Conservation (phyloP, 1,140 invertebrate species). For the Colletes latitarsis region DNA sequence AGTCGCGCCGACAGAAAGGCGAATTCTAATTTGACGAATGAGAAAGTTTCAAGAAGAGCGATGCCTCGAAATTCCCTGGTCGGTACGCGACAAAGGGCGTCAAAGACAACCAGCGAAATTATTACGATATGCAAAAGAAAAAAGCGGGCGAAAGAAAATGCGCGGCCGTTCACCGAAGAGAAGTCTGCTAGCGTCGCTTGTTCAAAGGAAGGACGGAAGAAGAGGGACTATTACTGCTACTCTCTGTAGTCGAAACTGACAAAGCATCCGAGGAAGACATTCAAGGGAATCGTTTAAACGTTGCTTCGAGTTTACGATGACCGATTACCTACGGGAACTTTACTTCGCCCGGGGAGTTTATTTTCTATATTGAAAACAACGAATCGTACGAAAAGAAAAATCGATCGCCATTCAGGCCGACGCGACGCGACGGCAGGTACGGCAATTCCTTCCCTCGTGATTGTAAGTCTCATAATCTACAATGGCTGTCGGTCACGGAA, state of each 20-base stretch:
- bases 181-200: slow-evolving; percentile 9
- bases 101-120: slow-evolving; percentile 49
- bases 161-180: slow-evolving; percentile 49
- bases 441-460: no score
- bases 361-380: no score
- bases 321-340: slow-evolving; percentile 11
- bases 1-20: slow-evolving; percentile 71
- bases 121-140: slow-evolving; percentile 62
- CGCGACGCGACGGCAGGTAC: no score
- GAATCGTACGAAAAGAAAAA: no score
- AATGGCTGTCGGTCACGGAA: no score
- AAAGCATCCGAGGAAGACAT: slow-evolving; percentile 36
- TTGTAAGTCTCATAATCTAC: no score
- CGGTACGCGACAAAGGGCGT: slow-evolving; percentile 59
- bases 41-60: slow-evolving; percentile 74
- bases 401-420: no score
- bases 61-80: slow-evolving; percentile 45
- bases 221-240: slow-evolving; percentile 3
- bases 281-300: slow-evolving; percentile 39
- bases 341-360: no score
- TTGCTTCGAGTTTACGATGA: slow-evolving; percentile 47
- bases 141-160: slow-evolving; percentile 24
- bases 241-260: slow-evolving; percentile 37
- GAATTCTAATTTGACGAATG: slow-evolving; percentile 77
- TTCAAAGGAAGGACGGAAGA: slow-evolving; percentile 34